These are phyloP conservation scores for Rattus rattus DNA, from an alignment of 2,113 vertebrate species.

Conservation along the genomic window DNA sequence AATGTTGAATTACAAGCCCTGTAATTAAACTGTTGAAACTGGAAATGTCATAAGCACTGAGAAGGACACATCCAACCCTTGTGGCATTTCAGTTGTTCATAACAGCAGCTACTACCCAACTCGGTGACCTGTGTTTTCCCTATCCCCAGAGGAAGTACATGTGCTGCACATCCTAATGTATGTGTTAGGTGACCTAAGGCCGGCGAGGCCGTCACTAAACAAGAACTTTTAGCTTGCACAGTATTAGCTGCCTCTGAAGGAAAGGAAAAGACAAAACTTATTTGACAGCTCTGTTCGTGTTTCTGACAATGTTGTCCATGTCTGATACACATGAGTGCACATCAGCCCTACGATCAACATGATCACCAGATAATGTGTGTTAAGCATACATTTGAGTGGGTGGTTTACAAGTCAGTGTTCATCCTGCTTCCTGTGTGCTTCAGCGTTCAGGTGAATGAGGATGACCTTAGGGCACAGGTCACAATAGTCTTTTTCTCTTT, in stretches of 20 bases:
- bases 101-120: not conserved
- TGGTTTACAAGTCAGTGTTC: not conserved
- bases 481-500: not conserved
- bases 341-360: not conserved
- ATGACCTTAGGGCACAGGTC: not conserved
- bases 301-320: slow-evolving; percentile 49
- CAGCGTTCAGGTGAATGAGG: not conserved
- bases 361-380: slow-evolving; percentile 61
- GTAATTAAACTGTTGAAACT: not conserved
- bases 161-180: not conserved
- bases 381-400: slow-evolving; percentile 24
- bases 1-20: not conserved
- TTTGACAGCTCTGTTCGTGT: slow-evolving; percentile 58
- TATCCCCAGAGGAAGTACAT: not conserved
- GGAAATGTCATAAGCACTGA: not conserved
- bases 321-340: slow-evolving; percentile 53
- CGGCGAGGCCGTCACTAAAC: slow-evolving; percentile 3
- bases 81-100: not conserved
- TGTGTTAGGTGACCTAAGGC: not conserved
- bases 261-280: not conserved
- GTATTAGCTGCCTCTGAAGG: slow-evolving; percentile 44
- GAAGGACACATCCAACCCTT: not conserved
- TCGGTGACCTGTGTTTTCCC: not conserved
- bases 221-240: not conserved
- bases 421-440: not conserved